Evolutionary conservation across 2,888 invertebrate species (phyloP).

Genomic region (Serrognathus titanus): DNA sequence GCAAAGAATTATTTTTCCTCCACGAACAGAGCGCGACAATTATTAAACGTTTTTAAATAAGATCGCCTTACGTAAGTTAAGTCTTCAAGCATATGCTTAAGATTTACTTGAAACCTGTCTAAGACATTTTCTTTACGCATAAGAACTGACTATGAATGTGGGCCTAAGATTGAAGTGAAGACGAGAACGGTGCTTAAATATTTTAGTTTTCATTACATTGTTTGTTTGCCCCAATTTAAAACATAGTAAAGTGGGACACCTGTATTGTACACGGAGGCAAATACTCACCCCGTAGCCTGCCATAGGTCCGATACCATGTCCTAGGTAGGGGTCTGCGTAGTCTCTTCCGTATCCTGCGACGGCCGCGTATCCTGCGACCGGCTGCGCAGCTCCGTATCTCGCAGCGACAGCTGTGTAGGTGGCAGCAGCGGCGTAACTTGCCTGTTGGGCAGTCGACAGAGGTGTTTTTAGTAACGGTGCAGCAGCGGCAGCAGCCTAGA

Average conservation of each 20-base stretch:
- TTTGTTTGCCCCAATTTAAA: no score
- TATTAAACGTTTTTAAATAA: no score
- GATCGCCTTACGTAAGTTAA: no score
- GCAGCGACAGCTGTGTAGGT: slow-evolving; percentile 85
- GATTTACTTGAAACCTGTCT: no score
- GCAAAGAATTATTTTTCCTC: no score
- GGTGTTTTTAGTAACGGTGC: slow-evolving; percentile 80
- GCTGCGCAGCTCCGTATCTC: slow-evolving; percentile 73
- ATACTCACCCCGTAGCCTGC: slow-evolving; percentile 91
- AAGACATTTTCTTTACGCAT: no score
- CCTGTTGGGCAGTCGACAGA: slow-evolving; percentile 80
- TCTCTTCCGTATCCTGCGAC: slow-evolving; percentile 82
- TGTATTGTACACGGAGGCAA: slow-evolving; percentile 15
- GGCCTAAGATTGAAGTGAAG: not conserved
- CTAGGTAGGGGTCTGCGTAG: slow-evolving; percentile 90
- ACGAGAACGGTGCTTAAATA: no score
- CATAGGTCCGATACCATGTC: slow-evolving; percentile 94
- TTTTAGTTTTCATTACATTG: no score
- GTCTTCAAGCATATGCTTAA: no score
- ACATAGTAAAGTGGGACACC: not conserved
- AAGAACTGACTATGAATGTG: no score
- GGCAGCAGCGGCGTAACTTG: slow-evolving; percentile 82
- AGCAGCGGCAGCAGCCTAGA: slow-evolving; percentile 66
- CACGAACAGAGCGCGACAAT: no score
- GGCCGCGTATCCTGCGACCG: slow-evolving; percentile 69